Conservation (phyloP, 2,888 invertebrate genomes). For the Dolomedes plantarius region DNA sequence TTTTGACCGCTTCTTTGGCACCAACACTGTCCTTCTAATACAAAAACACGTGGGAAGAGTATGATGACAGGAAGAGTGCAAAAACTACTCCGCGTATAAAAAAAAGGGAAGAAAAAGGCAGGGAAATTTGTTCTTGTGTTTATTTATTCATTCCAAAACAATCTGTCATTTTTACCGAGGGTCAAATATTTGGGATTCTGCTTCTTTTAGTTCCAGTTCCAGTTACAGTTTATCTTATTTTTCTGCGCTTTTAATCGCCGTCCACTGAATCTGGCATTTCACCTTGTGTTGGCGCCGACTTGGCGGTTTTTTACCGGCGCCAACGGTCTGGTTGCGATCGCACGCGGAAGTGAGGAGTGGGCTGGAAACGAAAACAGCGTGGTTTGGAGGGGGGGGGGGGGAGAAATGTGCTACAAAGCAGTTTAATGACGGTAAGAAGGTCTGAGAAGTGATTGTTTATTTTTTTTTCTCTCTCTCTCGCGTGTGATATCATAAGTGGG, state of each 20-base stretch:
- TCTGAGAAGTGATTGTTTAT: neutral
- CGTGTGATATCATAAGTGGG: neutral
- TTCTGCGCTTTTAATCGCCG: neutral
- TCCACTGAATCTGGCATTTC: constrained; percentile 29
- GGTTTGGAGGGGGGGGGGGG: neutral
- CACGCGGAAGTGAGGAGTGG: constrained; percentile 10
- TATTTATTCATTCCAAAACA: constrained; percentile 5
- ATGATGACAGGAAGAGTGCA: neutral
- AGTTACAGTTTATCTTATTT: constrained; percentile 10
- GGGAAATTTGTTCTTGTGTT: neutral
- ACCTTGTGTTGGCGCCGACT: constrained; percentile 66
- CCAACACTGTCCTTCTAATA: constrained; percentile 6
- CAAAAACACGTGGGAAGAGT: constrained; percentile 20
- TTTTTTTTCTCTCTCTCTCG: neutral
- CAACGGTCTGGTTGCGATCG: constrained; percentile 15
- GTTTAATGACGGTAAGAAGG: constrained; percentile 10
- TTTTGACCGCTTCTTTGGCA: constrained; percentile 9
- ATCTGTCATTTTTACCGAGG: constrained; percentile 45
- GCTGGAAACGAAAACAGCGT: neutral
- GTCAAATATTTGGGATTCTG: constrained; percentile 54
- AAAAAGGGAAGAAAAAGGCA: neutral
- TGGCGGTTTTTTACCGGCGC: constrained; percentile 44
- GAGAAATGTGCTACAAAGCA: neutral
- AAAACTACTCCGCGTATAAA: neutral
- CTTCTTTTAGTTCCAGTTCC: constrained; percentile 43